Evolutionary conservation across 1,140 invertebrate genomes (phyloP), one percentile per base, ranked within the genome.

Genomic region (Andrena cerasifolii): DNA sequence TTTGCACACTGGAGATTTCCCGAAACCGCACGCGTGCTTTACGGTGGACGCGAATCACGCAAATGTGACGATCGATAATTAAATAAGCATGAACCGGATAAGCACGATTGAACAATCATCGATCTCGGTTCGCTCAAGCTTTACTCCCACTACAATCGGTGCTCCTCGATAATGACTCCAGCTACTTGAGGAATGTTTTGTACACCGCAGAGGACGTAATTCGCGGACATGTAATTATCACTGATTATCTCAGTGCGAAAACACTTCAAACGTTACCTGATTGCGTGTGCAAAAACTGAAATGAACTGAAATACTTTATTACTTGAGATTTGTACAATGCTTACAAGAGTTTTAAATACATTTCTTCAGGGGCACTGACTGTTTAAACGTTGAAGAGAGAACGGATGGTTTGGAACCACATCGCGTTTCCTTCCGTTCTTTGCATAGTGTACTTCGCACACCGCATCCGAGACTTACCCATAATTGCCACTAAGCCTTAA

Each of bases 261-360:
- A n/a, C n/a, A n/a, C n/a, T n/a, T n/a, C n/a, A n/a, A n/a, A n/a
- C n/a, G n/a, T n/a, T n/a, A n/a, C n/a, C n/a, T n/a, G n/a, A n/a
- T n/a, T n/a, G n/a, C n/a, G n/a, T n/a, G n/a, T n/a, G n/a, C n/a
- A n/a, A 7, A 51, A 36, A 43, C 43, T 21, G 1, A 33, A 31
- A 59, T 40, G 1, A 31, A 31, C 18, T 40, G 61, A 43, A 75
- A 75, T 77, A 62, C 40, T 83, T 80, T 71, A 77, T 78, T 80
- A 18, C 28, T 73, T 45, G 28, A 43, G 24, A 83, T 80, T 83
- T 84, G 54, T 83, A 80, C 72, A 80, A 71, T 47, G 47, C 43
- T 67, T 79, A 68, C 6, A 51, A 70, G 45, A 72, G 0, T 61
- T 63, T 79, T 72, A 83, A 74, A 70, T 83, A 79, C 59, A 33